These are phyloP conservation scores for Andrena praecox DNA, from an alignment of 2,888 invertebrate genomes.

Conservation along the genomic window DNA sequence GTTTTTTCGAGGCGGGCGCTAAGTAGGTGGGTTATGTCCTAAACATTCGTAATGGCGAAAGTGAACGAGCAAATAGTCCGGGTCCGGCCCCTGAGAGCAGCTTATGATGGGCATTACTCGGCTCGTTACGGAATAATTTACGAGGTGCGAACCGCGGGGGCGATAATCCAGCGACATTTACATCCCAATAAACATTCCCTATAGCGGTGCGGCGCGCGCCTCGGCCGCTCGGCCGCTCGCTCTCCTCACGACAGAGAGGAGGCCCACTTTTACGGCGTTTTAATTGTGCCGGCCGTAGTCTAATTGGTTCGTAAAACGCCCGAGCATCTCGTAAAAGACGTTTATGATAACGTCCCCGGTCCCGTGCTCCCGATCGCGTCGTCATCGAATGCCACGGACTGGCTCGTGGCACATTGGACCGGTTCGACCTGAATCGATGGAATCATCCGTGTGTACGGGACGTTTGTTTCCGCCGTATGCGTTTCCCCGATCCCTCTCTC, in stretches of 20 bases:
- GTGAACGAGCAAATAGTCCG: conserved; percentile 75
- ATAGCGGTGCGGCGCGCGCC: conserved; percentile 70
- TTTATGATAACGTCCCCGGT: conserved; percentile 77
- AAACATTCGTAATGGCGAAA: conserved; percentile 76
- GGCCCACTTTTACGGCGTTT: conserved; percentile 82
- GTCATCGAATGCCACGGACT: conserved; percentile 35
- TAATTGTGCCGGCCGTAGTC: conserved; percentile 80
- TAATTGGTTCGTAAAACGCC: conserved; percentile 82
- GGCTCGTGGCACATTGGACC: conserved; percentile 32
- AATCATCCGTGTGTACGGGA: conserved; percentile 22
- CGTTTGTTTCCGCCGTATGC: neutral
- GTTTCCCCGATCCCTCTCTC: neutral
- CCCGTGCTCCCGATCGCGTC: conserved; percentile 42
- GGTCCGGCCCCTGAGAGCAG: conserved; percentile 78
- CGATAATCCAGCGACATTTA: conserved; percentile 85
- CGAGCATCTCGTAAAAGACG: conserved; percentile 79
- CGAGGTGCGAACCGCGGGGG: conserved; percentile 85
- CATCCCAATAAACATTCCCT: conserved; percentile 84
- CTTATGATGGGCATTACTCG: conserved; percentile 84
- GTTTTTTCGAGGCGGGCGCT: conserved; percentile 39
- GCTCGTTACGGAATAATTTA: conserved; percentile 85
- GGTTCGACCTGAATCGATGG: conserved; percentile 46
- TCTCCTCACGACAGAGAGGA: conserved; percentile 31
- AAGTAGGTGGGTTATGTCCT: conserved; percentile 73
- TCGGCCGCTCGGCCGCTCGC: conserved; percentile 55